These are phyloP conservation scores for Galbula dea DNA, from an alignment of 2,113 vertebrate genomes.

Conservation along the genomic window DNA sequence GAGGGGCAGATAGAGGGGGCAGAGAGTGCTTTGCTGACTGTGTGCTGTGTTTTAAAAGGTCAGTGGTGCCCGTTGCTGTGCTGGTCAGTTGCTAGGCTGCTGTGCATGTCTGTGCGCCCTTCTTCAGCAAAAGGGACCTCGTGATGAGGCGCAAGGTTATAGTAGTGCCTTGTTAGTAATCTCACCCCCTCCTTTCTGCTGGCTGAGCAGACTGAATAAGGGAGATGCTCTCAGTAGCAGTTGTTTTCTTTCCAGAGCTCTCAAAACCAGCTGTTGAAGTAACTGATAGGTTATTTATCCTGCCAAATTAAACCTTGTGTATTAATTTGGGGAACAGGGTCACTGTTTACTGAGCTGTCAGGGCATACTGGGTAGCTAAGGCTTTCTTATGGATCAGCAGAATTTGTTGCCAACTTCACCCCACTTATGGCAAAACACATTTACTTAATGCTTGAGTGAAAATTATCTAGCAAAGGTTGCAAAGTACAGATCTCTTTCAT, in stretches of 20 bases:
- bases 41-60: neutral
- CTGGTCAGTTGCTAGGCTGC: conserved; percentile 28
- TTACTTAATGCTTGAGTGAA: neutral
- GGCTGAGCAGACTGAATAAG: neutral
- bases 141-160: neutral
- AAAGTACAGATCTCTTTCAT: neutral
- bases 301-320: neutral
- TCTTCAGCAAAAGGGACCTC: neutral
- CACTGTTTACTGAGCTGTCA: neutral
- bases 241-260: neutral
- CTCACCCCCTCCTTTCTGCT: neutral
- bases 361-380: neutral
- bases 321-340: neutral
- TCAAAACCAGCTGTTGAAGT: neutral
- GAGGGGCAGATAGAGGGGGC: neutral
- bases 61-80: neutral
- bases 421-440: neutral
- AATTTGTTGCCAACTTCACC: neutral
- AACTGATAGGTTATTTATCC: neutral
- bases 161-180: neutral
- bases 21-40: neutral
- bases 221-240: neutral
- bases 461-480: neutral
- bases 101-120: neutral
- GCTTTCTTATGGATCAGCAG: neutral